Evolutionary conservation across 1,140 invertebrate species (phyloP).

Genomic region (Teleopsis dalmanni): DNA sequence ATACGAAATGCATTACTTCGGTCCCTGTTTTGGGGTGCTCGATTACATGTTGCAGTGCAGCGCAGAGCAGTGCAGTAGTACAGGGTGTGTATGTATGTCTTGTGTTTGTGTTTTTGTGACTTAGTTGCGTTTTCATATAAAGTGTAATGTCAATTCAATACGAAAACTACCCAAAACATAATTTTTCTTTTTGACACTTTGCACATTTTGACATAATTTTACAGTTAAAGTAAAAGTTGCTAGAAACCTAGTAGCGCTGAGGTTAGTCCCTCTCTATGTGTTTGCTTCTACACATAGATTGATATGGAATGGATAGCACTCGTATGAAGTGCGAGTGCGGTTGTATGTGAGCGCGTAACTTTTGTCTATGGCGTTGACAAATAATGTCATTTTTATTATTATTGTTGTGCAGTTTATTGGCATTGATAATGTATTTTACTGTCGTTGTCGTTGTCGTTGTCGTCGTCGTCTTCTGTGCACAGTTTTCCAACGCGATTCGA

Average conservation of each 20-base stretch:
- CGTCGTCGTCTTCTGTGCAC: neutral
- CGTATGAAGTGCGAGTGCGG: too few species aligned
- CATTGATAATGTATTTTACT: slow-evolving; percentile 29
- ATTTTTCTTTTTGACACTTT: slow-evolving; percentile 14
- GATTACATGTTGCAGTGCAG: too few species aligned
- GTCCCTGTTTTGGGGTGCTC: neutral
- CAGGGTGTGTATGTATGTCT: too few species aligned
- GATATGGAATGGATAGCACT: too few species aligned
- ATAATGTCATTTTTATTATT: slow-evolving; percentile 38
- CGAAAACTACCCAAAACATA: slow-evolving; percentile 6
- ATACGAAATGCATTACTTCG: neutral
- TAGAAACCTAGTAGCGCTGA: too few species aligned
- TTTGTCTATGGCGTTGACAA: slow-evolving; percentile 36
- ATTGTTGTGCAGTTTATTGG: slow-evolving; percentile 24
- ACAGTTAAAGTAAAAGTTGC: too few species aligned
- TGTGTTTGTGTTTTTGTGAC: too few species aligned
- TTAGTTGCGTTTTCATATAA: too few species aligned
- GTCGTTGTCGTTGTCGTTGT: neutral
- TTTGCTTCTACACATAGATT: too few species aligned
- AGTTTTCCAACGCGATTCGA: neutral
- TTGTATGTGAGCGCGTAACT: too few species aligned
- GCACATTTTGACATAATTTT: slow-evolving; percentile 9
- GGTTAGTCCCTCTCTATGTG: too few species aligned
- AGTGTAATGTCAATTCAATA: slow-evolving; percentile 5
- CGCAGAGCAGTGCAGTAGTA: too few species aligned